Conservation (phyloP, 2,888 invertebrate genomes). For the Nemoura dubitans region DNA sequence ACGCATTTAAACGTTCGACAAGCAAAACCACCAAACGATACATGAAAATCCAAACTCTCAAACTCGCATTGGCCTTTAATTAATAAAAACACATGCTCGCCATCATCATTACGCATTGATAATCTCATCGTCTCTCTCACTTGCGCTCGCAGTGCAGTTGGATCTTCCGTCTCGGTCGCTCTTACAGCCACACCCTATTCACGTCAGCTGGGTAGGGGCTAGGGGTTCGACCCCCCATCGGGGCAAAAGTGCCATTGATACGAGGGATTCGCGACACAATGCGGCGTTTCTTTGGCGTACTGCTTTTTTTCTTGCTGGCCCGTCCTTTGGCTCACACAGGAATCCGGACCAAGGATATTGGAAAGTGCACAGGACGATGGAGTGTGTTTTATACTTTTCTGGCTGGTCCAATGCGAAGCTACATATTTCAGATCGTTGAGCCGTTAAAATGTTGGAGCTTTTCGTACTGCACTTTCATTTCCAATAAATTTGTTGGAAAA, state of each 20-base stretch:
- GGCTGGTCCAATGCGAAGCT: no score
- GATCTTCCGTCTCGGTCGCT: not conserved
- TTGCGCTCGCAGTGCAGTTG: not conserved
- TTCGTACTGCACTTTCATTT: no score
- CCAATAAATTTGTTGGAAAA: no score
- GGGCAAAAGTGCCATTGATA: not conserved
- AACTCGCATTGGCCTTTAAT: not conserved
- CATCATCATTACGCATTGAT: not conserved
- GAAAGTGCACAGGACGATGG: no score
- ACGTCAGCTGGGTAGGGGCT: slow-evolving; percentile 8
- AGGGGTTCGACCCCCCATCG: not conserved
- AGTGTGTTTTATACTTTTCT: no score
- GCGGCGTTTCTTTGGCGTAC: not conserved
- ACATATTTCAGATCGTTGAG: no score
- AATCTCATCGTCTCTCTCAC: not conserved
- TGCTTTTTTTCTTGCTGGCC: no score
- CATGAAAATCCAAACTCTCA: not conserved
- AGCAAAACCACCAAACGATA: not conserved
- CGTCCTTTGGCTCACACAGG: no score
- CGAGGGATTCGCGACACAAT: not conserved
- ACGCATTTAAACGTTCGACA: not conserved
- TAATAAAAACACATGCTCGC: not conserved
- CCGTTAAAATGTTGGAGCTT: no score
- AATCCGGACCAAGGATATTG: no score
- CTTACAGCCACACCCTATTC: not conserved